Evolutionary conservation across 2,113 vertebrate species (phyloP).

Genomic region (Amphiprion ocellaris): DNA sequence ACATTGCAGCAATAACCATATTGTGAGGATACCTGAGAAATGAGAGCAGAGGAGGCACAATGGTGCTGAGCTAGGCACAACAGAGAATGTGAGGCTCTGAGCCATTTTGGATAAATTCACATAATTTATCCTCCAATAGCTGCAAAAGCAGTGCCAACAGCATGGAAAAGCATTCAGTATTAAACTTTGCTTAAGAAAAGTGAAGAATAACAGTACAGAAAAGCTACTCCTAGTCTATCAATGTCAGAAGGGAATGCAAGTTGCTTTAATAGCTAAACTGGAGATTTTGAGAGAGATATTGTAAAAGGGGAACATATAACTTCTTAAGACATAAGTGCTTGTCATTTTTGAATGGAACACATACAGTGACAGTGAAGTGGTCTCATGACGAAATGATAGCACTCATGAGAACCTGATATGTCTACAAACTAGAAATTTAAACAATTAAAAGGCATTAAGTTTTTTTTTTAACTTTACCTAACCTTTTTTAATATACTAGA

Average conservation of each 20-base stretch:
- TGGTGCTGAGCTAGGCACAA: neutral
- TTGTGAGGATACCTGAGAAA: neutral
- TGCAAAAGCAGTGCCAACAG: neutral
- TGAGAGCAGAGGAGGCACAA: neutral
- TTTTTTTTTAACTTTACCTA: too few relatives aligned
- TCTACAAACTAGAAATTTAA: too few relatives aligned
- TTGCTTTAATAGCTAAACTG: neutral
- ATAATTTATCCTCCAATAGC: neutral
- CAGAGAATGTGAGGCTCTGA: neutral
- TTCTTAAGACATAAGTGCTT: too few relatives aligned
- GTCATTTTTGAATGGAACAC: too few relatives aligned
- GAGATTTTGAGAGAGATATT: too few relatives aligned
- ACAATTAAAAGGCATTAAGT: too few relatives aligned
- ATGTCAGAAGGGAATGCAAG: neutral
- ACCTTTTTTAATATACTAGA: too few relatives aligned
- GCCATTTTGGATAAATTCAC: neutral
- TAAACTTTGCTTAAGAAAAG: neutral
- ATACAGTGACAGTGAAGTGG: too few relatives aligned
- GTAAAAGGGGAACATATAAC: too few relatives aligned
- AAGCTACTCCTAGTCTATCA: neutral
- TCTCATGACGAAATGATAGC: too few relatives aligned
- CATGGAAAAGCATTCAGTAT: neutral
- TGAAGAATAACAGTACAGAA: neutral
- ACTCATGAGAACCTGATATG: neutral
- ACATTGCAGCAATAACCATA: slow-evolving; percentile 20